Percentiles rank a stretch among this genome's conserved stretches.
Evolutionary conservation across 2,797 vertebrate species (phyloP).

Genomic region (Cygnus olor): DNA sequence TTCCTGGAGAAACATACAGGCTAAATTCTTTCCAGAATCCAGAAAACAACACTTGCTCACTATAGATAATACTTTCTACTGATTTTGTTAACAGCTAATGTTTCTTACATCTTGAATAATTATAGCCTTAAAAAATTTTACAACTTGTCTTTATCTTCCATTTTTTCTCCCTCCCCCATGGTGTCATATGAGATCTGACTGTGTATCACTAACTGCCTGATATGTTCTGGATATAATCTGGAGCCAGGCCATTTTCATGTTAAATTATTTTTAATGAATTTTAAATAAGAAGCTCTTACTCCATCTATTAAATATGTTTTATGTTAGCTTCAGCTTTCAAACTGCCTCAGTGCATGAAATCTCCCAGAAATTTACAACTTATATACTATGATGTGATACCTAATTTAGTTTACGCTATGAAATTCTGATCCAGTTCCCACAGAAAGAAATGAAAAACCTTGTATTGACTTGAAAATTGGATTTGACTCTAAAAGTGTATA

Average conservation of each 20-base stretch:
- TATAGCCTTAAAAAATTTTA: neutral
- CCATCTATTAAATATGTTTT: neutral
- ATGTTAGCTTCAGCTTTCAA: conserved; percentile 6
- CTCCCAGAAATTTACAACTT: neutral
- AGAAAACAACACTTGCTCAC: conserved; percentile 5
- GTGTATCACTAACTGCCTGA: neutral
- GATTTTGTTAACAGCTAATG: neutral
- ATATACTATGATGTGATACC: neutral
- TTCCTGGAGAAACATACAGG: conserved; percentile 1
- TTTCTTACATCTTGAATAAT: neutral
- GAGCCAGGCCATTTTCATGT: neutral
- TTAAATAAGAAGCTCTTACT: neutral
- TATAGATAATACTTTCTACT: neutral
- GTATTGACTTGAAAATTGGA: neutral
- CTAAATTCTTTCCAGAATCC: conserved; percentile 35
- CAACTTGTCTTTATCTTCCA: neutral
- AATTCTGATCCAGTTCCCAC: neutral
- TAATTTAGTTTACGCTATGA: neutral
- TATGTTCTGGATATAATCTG: neutral
- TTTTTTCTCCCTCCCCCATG: neutral
- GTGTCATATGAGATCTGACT: neutral
- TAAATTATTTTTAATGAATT: neutral
- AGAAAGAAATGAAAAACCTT: conserved; percentile 23
- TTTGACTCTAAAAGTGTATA: neutral
- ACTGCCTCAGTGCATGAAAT: neutral